Evolutionary conservation across 1,140 invertebrate genomes (phyloP).

Genomic region (Habropoda laboriosa): DNA sequence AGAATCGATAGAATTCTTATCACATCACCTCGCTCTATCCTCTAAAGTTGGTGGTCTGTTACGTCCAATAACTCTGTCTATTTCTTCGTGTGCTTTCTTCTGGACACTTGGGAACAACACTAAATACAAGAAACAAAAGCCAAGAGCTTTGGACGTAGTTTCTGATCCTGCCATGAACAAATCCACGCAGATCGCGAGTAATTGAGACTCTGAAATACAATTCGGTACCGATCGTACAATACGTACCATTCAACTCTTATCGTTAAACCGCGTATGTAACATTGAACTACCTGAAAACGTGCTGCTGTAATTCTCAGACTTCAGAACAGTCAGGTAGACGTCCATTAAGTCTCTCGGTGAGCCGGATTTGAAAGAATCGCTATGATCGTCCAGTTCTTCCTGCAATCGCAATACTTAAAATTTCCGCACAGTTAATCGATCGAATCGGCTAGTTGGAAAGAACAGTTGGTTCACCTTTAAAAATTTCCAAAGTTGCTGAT

Average conservation of each 20-base stretch:
- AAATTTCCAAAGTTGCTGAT: constrained; percentile 88
- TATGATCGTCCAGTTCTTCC: constrained; percentile 89
- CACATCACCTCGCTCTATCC: constrained; percentile 85
- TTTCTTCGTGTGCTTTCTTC: constrained; percentile 89
- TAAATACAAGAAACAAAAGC: constrained; percentile 90
- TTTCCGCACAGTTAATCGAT: background rate
- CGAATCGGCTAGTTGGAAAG: no score
- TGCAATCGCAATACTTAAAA: constrained; percentile 56
- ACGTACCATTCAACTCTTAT: background rate
- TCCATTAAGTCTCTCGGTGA: constrained; percentile 93
- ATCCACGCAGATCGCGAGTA: constrained; percentile 90
- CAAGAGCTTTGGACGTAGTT: constrained; percentile 89
- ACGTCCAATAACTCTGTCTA: constrained; percentile 88
- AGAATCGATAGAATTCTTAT: background rate
- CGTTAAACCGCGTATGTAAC: background rate
- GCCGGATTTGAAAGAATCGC: constrained; percentile 84
- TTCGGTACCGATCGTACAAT: background rate
- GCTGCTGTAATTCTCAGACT: constrained; percentile 66
- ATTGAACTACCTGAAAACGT: constrained; percentile 63
- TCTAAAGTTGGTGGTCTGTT: constrained; percentile 86
- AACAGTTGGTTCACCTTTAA: constrained; percentile 80
- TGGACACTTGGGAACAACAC: constrained; percentile 90
- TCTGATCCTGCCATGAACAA: constrained; percentile 92
- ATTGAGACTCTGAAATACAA: constrained; percentile 84
- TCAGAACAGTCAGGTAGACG: constrained; percentile 86